Evolutionary conservation across 1,140 invertebrate genomes (phyloP).

Genomic region (Drosophila suzukii): DNA sequence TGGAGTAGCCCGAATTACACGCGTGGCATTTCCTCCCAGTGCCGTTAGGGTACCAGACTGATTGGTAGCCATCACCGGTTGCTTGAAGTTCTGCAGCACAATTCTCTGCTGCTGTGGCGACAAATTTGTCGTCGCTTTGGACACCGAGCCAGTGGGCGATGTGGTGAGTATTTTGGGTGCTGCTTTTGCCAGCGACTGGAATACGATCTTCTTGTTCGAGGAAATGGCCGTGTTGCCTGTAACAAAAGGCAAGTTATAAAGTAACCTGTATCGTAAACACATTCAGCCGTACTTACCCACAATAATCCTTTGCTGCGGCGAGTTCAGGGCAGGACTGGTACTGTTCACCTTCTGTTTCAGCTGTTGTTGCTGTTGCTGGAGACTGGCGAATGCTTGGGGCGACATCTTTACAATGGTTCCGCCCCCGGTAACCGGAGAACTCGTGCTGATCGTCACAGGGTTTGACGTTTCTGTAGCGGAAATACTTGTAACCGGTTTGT

Average conservation of each 20-base stretch:
- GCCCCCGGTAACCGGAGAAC: conserved; percentile 20
- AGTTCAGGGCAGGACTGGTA: conserved; percentile 28
- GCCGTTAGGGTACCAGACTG: conserved; percentile 2
- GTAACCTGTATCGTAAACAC: not conserved
- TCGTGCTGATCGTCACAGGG: conserved; percentile 12
- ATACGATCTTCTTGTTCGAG: conserved; percentile 75
- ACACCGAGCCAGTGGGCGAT: conserved; percentile 10
- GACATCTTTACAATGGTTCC: conserved; percentile 80
- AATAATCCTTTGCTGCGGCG: conserved; percentile 67
- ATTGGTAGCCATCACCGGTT: conserved; percentile 36
- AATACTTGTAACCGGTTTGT: conserved; percentile 34
- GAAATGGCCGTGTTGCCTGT: conserved; percentile 76
- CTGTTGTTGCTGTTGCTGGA: conserved; percentile 72
- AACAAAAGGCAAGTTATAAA: not conserved
- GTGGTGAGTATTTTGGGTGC: conserved; percentile 72
- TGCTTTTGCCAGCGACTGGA: conserved; percentile 63
- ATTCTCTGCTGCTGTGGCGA: conserved; percentile 83
- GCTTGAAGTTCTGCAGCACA: conserved; percentile 84
- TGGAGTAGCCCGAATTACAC: conserved; percentile 53
- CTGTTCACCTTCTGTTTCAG: conserved; percentile 58
- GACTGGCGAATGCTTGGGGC: conserved; percentile 70
- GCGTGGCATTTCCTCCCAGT: conserved; percentile 29
- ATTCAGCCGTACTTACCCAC: conserved; percentile 54
- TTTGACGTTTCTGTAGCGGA: conserved; percentile 9
- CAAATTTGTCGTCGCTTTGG: conserved; percentile 7